Evolutionary conservation across 2,888 invertebrate genomes (phyloP), one percentile per base, ranked within the genome.

Genomic region (Apodemia hepburni): DNA sequence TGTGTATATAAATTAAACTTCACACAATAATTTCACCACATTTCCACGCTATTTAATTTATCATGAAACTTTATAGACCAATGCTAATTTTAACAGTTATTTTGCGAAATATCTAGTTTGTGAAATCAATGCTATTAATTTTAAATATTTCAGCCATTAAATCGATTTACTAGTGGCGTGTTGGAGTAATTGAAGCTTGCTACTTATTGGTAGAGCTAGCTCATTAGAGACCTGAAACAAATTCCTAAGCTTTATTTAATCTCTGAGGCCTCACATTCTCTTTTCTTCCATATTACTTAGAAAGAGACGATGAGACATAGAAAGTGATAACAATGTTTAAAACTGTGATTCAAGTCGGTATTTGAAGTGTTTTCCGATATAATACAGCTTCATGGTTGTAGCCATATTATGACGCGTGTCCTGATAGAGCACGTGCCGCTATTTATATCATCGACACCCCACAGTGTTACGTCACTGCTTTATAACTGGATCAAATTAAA

Each of bases 391-490:
- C n/a, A n/a, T n/a, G n/a, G n/a, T n/a, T n/a, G n/a, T n/a, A 27
- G 54, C 54, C 54, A 51, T 54, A 15, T 54, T 57, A n/a, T 57
- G 54, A 29, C 54, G 22, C 54, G 27, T 57, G 27, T 57, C 54
- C 54, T 29, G 54, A 57, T 57, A 57, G 76, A 69, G 74, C 84
- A 82, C 85, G 83, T 79, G 84, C 78, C 66, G 70, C 70, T 88
- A 87, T 86, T 85, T 85, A 80, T 86, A 84, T 82, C 77, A 69
- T 82, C 81, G 78, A 79, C 83, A 84, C 85, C 85, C 84, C 75
- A 81, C 82, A 78, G 76, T 74, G 73, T 84, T 84, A 80, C 84
- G 83, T 85, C 84, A 87, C 72, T 67, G 68, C 45, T 47, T 66
- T 68, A 69, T 73, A 78, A 76, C 78, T 71, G 74, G 74, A 77